A percentile compares a stretch with the other conserved stretches of the same genome.
phyloP scores from a whole-genome alignment of 1,140 invertebrate species.

The Leptopilina boulardi region DNA sequence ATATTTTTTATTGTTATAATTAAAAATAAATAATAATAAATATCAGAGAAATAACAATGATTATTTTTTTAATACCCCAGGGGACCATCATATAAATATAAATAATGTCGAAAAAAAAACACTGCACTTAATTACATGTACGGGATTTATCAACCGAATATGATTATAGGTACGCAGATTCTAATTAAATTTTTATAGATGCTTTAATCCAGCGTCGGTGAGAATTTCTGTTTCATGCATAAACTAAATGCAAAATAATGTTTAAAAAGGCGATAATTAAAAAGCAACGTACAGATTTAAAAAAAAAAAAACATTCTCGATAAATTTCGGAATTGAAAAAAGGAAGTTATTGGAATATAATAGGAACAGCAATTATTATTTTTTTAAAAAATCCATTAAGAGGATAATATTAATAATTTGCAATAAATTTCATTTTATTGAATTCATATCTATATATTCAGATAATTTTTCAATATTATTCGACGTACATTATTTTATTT shows the following conservation, averaged over 20 bases:
- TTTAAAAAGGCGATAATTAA: background rate
- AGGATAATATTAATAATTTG: background rate
- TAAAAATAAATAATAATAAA: too few species aligned
- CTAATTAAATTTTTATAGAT: background rate
- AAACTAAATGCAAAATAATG: background rate
- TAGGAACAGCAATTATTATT: background rate
- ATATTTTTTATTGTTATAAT: too few species aligned
- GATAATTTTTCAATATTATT: too few species aligned
- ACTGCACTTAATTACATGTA: background rate
- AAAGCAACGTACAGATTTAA: background rate
- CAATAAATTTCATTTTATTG: background rate
- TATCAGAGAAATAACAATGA: too few species aligned
- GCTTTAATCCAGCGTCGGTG: background rate
- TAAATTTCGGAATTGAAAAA: background rate
- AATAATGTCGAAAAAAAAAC: background rate
- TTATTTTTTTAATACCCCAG: background rate
- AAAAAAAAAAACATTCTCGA: background rate
- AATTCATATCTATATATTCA: background rate
- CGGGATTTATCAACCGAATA: background rate
- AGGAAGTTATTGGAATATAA: background rate
- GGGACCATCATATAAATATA: background rate
- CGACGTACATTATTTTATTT: too few species aligned
- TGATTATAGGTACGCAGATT: background rate
- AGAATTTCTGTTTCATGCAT: background rate
- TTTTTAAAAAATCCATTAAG: background rate